Percentiles rank a stretch among this genome's conserved stretches.
Evolutionary conservation across 2,113 vertebrate species (phyloP).

Genomic region (Parotia lawesii): DNA sequence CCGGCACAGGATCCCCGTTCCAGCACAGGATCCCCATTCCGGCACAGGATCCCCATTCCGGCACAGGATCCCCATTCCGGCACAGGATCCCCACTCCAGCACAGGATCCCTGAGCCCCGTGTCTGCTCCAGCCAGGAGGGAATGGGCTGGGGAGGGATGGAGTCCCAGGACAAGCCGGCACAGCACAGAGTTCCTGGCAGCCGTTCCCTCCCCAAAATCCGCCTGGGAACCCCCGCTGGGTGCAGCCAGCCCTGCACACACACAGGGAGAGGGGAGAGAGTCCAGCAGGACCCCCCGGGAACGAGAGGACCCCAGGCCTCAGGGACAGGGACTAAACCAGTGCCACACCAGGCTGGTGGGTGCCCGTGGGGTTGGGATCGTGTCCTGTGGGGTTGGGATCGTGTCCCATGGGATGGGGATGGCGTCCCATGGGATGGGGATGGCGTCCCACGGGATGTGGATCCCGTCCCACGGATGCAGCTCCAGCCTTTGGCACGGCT

Average conservation of each 20-base stretch:
- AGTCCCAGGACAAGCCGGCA: background rate
- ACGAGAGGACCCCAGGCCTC: background rate
- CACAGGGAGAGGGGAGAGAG: background rate
- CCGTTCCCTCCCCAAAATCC: background rate
- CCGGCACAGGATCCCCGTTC: no score
- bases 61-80: no score
- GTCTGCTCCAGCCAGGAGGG: background rate
- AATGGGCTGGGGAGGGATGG: fast-evolving
- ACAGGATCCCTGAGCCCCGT: background rate
- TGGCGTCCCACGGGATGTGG: background rate
- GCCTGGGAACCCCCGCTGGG: background rate
- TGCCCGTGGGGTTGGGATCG: background rate
- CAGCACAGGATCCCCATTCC: no score
- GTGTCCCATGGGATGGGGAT: background rate
- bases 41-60: no score
- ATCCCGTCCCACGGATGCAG: fast-evolving
- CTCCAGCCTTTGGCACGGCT: background rate
- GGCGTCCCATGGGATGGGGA: no score
- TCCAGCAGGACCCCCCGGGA: background rate
- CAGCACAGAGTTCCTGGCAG: no score
- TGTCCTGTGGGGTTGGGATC: background rate
- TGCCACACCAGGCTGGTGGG: background rate
- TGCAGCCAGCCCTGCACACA: no score
- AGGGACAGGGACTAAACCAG: background rate
- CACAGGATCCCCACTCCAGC: no score